Conservation (phyloP, 2,113 vertebrate genomes). For the Calidris pugnax region DNA sequence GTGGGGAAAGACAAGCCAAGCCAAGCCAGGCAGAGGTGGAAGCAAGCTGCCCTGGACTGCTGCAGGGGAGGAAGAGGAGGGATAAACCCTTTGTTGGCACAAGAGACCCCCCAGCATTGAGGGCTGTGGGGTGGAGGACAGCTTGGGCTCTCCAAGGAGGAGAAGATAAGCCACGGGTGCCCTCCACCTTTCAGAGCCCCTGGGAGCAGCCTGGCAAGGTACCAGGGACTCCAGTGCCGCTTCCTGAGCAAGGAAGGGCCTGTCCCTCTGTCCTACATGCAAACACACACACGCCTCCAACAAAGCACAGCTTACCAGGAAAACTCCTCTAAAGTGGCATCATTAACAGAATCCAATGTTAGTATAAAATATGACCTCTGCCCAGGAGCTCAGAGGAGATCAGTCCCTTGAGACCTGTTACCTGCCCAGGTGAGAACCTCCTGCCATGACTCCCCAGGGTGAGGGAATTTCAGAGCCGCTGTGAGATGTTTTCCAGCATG, state of each 20-base stretch:
- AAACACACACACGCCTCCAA: not conserved
- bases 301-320: not conserved
- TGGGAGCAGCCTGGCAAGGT: not conserved
- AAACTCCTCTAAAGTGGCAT: not conserved
- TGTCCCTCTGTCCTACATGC: not conserved
- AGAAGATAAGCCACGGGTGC: not conserved
- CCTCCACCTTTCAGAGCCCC: not conserved
- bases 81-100: not conserved
- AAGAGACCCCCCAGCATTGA: not conserved
- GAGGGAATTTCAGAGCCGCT: not conserved
- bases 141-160: not conserved
- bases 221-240: not conserved
- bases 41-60: not conserved
- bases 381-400: not conserved
- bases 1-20: not conserved
- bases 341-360: not conserved
- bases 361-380: not conserved
- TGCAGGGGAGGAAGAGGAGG: not conserved
- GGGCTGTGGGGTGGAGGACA: not conserved
- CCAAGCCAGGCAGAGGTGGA: not conserved
- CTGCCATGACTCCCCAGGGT: not conserved
- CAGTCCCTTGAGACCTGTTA: not conserved
- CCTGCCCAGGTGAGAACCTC: not conserved
- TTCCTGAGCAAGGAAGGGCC: not conserved
- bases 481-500: not conserved